Base-by-base conservation (phyloP, 2,888 invertebrate genomes). In the Apamea epomidion region DNA sequence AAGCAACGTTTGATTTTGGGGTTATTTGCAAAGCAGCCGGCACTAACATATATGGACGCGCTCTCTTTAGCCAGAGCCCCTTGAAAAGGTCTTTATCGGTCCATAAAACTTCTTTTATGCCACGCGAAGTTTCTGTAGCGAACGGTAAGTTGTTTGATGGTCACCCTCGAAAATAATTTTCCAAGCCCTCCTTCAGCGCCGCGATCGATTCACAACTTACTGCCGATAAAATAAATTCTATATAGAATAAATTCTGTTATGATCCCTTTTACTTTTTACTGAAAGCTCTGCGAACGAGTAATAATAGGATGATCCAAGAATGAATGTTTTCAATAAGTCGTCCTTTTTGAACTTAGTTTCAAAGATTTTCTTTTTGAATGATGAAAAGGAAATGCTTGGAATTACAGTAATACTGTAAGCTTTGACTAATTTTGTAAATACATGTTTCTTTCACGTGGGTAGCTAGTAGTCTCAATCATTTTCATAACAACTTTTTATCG, bases 41-140 rank as follows among this genome's bases (percentile, higher is more conserved):
- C 74, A 88, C 90, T 91, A 83, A 90, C 88, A 90, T 90, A 88
- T 87, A 90, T 88, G 89, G 90, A 90, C 90, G 90, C 91, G 90
- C 90, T 91, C 91, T 90, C 92, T 91, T 92, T 92, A 91, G 92
- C 91, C 91, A 92, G 90, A 90, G 93, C 94, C 94, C 95, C 93
- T 95, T 94, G 93, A 94, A 95, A 95, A 94, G 94, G 95, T 94
- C 95, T 96, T 96, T 95, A 97, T 95, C 95, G 95, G 93, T 90
- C 92, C 94, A 95, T 96, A 97, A 96, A 96, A 96, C 95, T 95
- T 96, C 91, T 94, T 95, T 96, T 95, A 96, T 95, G 94, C 92
- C 92, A 92, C 92, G 92, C 92, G 93, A 95, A 95, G 92, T 95
- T 95, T 95, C 93, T 95, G 93, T 94, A 93, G 92, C 93, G 92